Evolutionary conservation across 2,113 vertebrate species (phyloP), one percentile per base, ranked within the genome.

Genomic region (Rhombomys opimus): DNA sequence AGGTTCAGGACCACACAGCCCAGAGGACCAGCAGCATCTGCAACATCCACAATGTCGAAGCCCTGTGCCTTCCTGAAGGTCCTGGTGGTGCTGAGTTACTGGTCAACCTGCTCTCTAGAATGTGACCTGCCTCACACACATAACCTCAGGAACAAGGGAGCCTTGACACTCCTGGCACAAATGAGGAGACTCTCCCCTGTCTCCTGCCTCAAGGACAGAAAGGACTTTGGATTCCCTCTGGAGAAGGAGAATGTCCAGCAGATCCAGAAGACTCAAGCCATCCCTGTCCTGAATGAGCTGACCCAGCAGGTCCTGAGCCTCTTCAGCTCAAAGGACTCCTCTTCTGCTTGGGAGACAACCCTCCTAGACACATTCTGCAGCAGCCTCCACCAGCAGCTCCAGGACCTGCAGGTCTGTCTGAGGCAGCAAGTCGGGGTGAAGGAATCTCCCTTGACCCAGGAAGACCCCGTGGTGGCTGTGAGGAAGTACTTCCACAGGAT

Each of bases 401-500:
- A 10, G 23, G 82, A 30, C 82, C 14, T 85, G 14, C 30, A 92
- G 23, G n/a, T 8, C 61, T 95, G 90, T 61, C 4, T 52, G 67
- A 17, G 1, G 7, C 32, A 20, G 27, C 41, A 87, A 50, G 68
- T 2, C 7, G 77, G 20, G 7, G 15, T 8, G 32, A 15, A n/a
- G 38, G 65, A 72, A 65, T 1, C 63, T 30, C 1, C 41, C 35
- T 15, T 59, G 52, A 10, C 3, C 23, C 22, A 27, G 1, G 27
- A 50, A 41, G 78, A 84, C 22, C 54, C 52, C 23, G 30, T 18
- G 7, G 7, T 30, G 46, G 52, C 76, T 17, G 30, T 97, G 90
- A 95, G 38, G 75, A 92, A 27, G 35, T 93, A 96, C 84, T 97
- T 96, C 77, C 65, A 67, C 35, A 93, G 93, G 68, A 54, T 96